Base-by-base conservation (phyloP, 2,888 invertebrate genomes). In the Amphimallon solstitiale region DNA sequence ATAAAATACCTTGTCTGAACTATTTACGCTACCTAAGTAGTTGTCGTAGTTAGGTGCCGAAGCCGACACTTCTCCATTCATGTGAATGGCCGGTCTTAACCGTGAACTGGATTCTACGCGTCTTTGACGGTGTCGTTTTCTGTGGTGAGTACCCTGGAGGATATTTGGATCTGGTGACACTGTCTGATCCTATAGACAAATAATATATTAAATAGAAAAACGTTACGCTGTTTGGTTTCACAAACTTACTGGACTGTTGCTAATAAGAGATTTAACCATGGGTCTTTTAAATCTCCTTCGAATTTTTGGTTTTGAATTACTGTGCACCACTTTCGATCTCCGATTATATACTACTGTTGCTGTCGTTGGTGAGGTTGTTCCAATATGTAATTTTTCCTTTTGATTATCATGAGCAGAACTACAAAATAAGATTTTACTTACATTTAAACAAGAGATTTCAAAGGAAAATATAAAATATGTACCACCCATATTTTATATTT, bases 31-130 rank as follows among this genome's bases (percentile, higher is more conserved):
- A 48, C 45, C 60, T 48, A 60, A n/a, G 35, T 46, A 15, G 17
- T 60, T 60, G 9, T 38, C 52, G 34, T 62, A 34, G 63, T 48
- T 40, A 46, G 51, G 43, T 54, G 79, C 85, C 66, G 87, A 86
- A 71, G 85, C 86, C 0, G 87, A 86, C 2, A 88, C 87, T 78
- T 89, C 88, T 2, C 89, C 89, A 68, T 85, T 85, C 79, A 86
- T 88, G 75, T 89, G 89, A 1, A 87, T 87, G 0, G 87, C 87
- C 12, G 87, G 81, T 69, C 86, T 86, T 14, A 86, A 80, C 72
- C 86, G 76, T 23, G 74, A 49, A 10, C 63, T 63, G 2, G 65
- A 66, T 19, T 68, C 71, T 1, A 67, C 68, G 37, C 71, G 67
- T 37, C 71, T 66, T 48, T 73, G 73, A 15, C 72, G 66, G 59